phyloP scores from a whole-genome alignment of 2,888 invertebrate genomes.

The Pristionchus japonicus region DNA sequence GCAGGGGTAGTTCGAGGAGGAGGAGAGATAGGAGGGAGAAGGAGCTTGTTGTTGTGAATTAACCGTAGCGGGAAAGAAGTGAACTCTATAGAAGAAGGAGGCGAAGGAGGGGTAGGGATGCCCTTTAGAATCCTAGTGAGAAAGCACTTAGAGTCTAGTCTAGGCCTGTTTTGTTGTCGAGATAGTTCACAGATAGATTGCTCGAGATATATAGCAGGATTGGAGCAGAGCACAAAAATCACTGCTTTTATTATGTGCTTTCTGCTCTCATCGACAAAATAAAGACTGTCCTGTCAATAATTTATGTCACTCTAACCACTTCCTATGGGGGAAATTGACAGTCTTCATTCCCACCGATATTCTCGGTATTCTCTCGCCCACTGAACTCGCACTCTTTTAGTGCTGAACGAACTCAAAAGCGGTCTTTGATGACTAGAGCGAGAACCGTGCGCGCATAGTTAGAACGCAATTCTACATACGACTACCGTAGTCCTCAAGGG shows the following conservation, averaged over 20 bases:
- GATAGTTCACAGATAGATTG: not conserved
- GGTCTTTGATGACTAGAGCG: not conserved
- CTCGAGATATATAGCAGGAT: not conserved
- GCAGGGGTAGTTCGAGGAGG: not conserved
- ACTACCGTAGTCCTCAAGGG: not conserved
- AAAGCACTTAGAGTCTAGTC: not conserved
- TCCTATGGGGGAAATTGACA: not conserved
- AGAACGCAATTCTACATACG: not conserved
- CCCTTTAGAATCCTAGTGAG: not conserved
- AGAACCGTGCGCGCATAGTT: not conserved
- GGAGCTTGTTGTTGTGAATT: constrained; percentile 1
- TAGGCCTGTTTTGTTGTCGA: not conserved
- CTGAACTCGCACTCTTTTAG: not conserved
- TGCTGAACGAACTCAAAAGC: not conserved
- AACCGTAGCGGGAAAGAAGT: not conserved
- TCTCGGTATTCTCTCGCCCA: not conserved
- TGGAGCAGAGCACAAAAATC: not conserved
- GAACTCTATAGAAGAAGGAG: not conserved
- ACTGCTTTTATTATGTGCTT: not conserved
- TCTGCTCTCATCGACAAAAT: not conserved
- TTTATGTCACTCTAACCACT: not conserved
- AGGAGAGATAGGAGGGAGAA: not conserved
- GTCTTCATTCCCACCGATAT: not conserved
- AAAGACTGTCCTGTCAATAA: not conserved
- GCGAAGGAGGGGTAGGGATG: not conserved